These are phyloP conservation scores for Pao palembangensis DNA, from an alignment of 2,113 vertebrate genomes.

Conservation along the genomic window DNA sequence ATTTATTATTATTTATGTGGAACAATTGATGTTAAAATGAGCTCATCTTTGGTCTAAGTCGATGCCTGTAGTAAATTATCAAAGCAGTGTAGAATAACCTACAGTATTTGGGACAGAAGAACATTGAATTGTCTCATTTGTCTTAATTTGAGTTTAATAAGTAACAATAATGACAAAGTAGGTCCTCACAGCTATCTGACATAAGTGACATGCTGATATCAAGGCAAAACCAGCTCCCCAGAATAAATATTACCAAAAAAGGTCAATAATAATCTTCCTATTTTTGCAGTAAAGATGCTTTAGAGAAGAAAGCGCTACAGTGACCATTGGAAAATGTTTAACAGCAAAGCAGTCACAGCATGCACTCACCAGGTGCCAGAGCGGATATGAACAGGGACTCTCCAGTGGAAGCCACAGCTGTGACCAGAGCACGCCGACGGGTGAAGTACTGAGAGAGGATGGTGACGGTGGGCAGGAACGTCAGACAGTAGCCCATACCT, in stretches of 20 bases:
- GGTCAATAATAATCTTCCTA: background rate
- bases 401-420: constrained; percentile 89
- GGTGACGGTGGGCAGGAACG: constrained; percentile 92
- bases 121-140: too few species aligned
- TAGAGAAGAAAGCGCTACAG: too few species aligned
- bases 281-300: background rate
- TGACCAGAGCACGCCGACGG: constrained; percentile 85
- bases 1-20: too few species aligned
- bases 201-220: background rate
- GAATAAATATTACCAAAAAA: background rate
- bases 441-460: constrained; percentile 93
- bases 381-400: constrained; percentile 91
- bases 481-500: constrained; percentile 93
- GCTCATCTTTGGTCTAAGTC: too few species aligned
- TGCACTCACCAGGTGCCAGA: constrained; percentile 86
- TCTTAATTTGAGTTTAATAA: too few species aligned
- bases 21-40: too few species aligned
- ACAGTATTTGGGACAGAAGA: too few species aligned
- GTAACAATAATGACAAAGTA: background rate
- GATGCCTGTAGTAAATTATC: too few species aligned
- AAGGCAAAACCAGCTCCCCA: background rate
- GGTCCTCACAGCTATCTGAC: background rate
- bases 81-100: too few species aligned
- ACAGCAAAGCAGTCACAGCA: background rate
- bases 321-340: background rate